Evolutionary conservation across 1,140 invertebrate genomes (phyloP).

Genomic region (Propsilocerus akamusi): DNA sequence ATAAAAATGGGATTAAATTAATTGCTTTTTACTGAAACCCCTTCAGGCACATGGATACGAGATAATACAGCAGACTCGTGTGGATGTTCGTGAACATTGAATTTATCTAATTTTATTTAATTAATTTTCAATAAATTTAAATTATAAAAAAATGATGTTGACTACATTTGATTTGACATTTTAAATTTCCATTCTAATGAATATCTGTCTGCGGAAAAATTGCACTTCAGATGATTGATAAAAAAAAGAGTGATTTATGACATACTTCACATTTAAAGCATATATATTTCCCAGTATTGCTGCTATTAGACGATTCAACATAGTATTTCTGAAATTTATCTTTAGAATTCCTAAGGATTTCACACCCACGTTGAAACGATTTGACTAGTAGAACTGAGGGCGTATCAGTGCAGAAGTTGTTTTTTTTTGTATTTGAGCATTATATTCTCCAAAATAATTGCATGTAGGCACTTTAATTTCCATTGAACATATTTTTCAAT

Average conservation of each 20-base stretch:
- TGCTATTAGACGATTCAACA: no score
- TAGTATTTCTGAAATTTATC: no score
- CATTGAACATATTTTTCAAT: not conserved
- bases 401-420: not conserved
- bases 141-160: no score
- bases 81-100: not conserved
- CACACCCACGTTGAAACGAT: no score
- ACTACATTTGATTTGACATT: no score
- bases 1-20: not conserved
- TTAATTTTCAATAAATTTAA: not conserved
- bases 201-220: no score
- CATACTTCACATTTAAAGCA: no score
- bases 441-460: not conserved
- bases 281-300: no score
- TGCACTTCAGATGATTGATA: no score
- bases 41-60: slow-evolving; percentile 38
- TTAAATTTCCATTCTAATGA: no score
- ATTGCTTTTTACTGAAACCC: not conserved
- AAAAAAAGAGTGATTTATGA: no score
- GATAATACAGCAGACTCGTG: slow-evolving; percentile 29
- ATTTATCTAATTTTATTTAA: not conserved
- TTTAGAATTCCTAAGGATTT: no score
- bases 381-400: not conserved
- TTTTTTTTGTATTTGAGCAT: not conserved
- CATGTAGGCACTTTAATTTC: not conserved